Conservation (phyloP, 2,113 vertebrate species). For the Rhea americana region DNA sequence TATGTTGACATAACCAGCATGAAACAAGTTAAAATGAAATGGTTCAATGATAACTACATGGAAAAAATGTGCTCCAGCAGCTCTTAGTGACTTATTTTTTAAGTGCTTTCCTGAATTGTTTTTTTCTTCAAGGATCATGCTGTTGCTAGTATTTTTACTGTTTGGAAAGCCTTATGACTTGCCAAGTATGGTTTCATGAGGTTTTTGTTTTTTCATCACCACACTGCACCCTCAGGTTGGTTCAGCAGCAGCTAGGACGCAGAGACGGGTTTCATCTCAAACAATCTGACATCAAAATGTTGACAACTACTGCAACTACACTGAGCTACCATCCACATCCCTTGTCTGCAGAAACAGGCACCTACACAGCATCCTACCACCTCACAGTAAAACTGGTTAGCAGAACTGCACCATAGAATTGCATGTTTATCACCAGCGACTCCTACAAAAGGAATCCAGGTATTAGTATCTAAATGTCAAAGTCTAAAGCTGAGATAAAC, state of each 20-base stretch:
- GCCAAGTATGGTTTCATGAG: neutral
- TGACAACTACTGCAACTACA: neutral
- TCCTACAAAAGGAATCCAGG: neutral
- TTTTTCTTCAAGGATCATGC: neutral
- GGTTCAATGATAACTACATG: neutral
- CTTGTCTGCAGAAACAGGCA: neutral
- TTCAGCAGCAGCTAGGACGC: neutral
- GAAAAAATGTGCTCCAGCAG: neutral
- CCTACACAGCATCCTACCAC: neutral
- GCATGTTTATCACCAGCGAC: neutral
- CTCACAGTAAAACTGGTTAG: neutral
- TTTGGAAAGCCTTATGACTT: neutral
- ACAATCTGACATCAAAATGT: neutral
- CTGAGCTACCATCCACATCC: neutral
- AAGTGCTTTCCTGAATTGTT: neutral
- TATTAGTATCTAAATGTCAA: neutral
- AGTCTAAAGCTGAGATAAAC: neutral
- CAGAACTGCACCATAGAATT: neutral
- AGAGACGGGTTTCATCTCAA: neutral
- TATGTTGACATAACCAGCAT: neutral
- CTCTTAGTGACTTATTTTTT: neutral
- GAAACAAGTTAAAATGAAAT: neutral
- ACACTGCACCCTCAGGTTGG: neutral
- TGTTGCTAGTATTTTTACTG: neutral
- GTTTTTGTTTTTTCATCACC: neutral